phyloP scores from a whole-genome alignment of 1,140 invertebrate species.

The Brachionus manjavacas region DNA sequence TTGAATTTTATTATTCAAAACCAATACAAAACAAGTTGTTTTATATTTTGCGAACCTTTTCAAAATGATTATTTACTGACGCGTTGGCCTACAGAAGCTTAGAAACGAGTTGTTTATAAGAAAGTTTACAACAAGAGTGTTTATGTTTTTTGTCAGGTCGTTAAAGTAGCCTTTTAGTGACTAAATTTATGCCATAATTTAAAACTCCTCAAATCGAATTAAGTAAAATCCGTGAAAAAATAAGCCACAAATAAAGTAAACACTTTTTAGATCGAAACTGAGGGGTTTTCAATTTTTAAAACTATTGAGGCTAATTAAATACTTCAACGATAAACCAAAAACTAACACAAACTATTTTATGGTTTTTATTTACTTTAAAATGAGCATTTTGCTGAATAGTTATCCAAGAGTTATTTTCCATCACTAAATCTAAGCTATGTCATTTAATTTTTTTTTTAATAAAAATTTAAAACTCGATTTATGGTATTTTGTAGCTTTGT shows the following conservation, averaged over 20 bases:
- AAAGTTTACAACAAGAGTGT: neutral
- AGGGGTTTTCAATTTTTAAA: neutral
- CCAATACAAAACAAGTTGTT: neutral
- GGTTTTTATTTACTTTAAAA: neutral
- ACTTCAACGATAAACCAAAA: neutral
- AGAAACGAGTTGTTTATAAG: neutral
- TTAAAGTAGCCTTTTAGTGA: neutral
- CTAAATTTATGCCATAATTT: neutral
- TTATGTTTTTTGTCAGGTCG: neutral
- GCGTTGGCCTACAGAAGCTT: neutral
- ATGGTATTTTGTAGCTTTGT: neutral
- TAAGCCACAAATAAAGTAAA: neutral
- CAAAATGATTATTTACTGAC: neutral
- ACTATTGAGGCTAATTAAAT: constrained; percentile 27
- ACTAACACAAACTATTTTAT: neutral
- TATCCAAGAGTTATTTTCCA: neutral
- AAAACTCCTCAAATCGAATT: neutral
- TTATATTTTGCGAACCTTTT: neutral
- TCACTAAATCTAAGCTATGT: neutral
- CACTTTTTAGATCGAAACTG: neutral
- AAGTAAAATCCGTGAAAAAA: neutral
- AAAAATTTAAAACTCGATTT: neutral
- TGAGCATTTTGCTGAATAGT: neutral
- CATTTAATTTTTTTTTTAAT: neutral
- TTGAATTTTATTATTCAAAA: neutral